Conservation (phyloP, 2,888 invertebrate species). For the Osmoderma eremita region DNA sequence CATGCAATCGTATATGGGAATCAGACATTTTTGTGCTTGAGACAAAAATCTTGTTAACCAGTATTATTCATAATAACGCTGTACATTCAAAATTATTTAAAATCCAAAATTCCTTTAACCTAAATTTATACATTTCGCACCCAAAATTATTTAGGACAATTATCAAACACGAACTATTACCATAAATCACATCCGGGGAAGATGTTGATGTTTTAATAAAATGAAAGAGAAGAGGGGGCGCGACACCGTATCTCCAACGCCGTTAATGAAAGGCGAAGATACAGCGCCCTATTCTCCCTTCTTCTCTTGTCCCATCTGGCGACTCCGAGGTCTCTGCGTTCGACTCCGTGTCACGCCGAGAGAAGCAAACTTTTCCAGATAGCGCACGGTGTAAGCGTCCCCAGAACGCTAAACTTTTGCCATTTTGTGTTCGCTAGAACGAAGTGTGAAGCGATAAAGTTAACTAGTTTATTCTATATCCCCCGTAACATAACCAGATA, state of each 20-base stretch:
- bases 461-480: constrained; percentile 57
- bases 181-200: constrained; percentile 40
- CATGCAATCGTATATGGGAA: no score
- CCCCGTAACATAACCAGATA: constrained; percentile 49
- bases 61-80: no score
- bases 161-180: constrained; percentile 22
- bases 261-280: constrained; percentile 50
- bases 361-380: constrained; percentile 49
- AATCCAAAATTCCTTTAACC: constrained; percentile 1
- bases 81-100: no score
- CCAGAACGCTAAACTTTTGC: constrained; percentile 57
- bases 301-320: constrained; percentile 1
- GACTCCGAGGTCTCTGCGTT: constrained; percentile 1
- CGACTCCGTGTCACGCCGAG: constrained; percentile 20
- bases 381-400: constrained; percentile 42
- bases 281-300: constrained; percentile 4
- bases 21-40: no score
- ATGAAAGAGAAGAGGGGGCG: constrained; percentile 43
- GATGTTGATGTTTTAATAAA: constrained; percentile 53
- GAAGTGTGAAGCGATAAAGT: constrained; percentile 62
- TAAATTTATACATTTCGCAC: not conserved
- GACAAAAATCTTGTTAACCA: no score
- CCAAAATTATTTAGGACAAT: constrained; percentile 12
- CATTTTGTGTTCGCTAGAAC: constrained; percentile 60
- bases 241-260: constrained; percentile 48